These are phyloP conservation scores for Linhomoeus sp. DNA, from an alignment of 2,888 invertebrate genomes.

Conservation along the genomic window DNA sequence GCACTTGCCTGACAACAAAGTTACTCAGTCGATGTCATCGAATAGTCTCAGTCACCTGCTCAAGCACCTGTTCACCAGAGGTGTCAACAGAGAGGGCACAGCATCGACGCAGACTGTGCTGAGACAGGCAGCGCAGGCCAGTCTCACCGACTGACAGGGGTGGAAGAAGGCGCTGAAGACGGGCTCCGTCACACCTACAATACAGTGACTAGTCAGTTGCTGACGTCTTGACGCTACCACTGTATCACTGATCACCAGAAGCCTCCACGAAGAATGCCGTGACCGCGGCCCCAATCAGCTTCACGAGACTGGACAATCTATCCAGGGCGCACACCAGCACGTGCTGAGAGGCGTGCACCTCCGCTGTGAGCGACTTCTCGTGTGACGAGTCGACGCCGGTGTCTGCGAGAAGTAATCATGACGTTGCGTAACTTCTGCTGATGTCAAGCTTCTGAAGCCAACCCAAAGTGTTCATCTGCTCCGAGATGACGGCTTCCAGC, in stretches of 20 bases:
- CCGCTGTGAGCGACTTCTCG: slow-evolving; percentile 50
- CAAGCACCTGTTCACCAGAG: slow-evolving; percentile 52
- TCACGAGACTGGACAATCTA: slow-evolving; percentile 70
- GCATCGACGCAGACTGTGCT: slow-evolving; percentile 56
- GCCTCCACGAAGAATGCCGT: slow-evolving; percentile 71
- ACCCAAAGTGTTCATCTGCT: slow-evolving; percentile 76
- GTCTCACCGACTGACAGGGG: slow-evolving; percentile 73
- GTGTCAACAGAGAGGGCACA: slow-evolving; percentile 78
- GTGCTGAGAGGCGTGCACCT: slow-evolving; percentile 66
- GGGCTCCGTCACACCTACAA: slow-evolving; percentile 49
- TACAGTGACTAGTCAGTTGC: background rate
- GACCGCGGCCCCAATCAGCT: slow-evolving; percentile 81
- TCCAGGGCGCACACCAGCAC: slow-evolving; percentile 74
- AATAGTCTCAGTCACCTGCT: too few species aligned
- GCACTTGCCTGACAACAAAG: too few species aligned
- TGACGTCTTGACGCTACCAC: background rate
- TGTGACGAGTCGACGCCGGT: background rate
- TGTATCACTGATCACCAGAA: slow-evolving; percentile 31
- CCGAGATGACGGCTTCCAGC: slow-evolving; percentile 67
- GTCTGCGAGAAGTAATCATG: too few species aligned
- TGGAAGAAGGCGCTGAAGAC: slow-evolving; percentile 66
- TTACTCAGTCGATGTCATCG: too few species aligned
- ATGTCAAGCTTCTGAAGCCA: too few species aligned
- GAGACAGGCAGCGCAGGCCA: slow-evolving; percentile 73
- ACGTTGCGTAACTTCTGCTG: too few species aligned